Conservation (phyloP, 1,140 invertebrate species). For the Bombus breviceps region DNA sequence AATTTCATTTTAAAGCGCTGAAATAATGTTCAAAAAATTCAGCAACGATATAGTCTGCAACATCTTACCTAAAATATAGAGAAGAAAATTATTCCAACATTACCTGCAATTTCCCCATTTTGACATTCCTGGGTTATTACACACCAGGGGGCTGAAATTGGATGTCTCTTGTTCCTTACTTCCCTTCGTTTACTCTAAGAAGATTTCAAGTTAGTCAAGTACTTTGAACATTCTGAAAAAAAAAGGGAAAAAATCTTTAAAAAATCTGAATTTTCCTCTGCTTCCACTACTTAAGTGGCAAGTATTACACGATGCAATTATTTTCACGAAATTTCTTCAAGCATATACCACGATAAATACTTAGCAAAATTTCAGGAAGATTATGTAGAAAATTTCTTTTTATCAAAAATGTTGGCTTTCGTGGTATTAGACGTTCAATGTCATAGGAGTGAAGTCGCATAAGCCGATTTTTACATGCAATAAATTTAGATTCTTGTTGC, state of each 20-base stretch:
- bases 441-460: no score
- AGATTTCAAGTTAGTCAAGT: conserved; percentile 34
- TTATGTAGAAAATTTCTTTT: no score
- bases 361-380: no score
- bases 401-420: no score
- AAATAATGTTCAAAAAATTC: not conserved
- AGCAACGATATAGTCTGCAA: not conserved
- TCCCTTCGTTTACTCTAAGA: conserved; percentile 8
- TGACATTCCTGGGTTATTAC: conserved; percentile 39
- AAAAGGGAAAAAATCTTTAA: not conserved
- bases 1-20: not conserved
- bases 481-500: no score
- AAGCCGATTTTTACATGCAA: no score
- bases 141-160: conserved; percentile 17
- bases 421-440: no score
- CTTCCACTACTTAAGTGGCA: not conserved
- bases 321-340: not conserved
- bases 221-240: conserved; percentile 1
- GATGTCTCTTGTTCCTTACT: conserved; percentile 33
- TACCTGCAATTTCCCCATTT: conserved; percentile 62
- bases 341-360: not conserved
- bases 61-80: no score
- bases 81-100: not conserved
- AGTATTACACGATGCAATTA: not conserved
- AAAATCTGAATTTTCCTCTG: not conserved